Conservation (phyloP, 37 sponge, comb jelly and placozoan genomes). For the Axinella damicornis region DNA sequence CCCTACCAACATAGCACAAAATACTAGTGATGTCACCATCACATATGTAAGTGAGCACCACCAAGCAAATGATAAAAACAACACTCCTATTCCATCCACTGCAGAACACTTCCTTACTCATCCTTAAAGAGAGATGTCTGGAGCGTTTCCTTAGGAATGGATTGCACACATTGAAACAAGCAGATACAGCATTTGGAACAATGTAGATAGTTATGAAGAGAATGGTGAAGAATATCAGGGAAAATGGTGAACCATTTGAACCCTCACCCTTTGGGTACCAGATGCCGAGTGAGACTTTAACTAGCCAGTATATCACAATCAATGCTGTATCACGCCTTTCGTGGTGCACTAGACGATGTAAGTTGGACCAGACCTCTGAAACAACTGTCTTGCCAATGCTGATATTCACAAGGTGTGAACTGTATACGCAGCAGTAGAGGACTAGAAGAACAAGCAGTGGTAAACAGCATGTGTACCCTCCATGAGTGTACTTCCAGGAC, state of each 20-base stretch:
- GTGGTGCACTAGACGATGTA: neutral
- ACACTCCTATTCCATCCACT: constrained; percentile 14
- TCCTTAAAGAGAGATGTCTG: no score
- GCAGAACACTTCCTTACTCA: neutral
- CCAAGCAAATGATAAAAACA: neutral
- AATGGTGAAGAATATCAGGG: constrained; percentile 40
- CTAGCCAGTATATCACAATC: neutral
- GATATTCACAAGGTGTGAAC: neutral
- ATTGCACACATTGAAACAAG: neutral
- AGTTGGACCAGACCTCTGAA: neutral
- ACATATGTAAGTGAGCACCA: constrained; percentile 14
- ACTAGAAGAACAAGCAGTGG: constrained; percentile 5
- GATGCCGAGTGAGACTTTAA: neutral
- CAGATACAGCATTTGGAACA: neutral
- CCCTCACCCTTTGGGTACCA: constrained; percentile 18
- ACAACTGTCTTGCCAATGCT: neutral
- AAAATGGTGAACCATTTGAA: constrained; percentile 55
- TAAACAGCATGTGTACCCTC: constrained; percentile 32
- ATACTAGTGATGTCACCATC: constrained; percentile 45
- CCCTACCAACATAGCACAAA: constrained; percentile 13
- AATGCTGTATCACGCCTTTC: constrained; percentile 12
- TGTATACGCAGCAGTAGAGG: constrained; percentile 10
- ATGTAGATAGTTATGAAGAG: constrained; percentile 18
- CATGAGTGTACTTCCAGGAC: constrained; percentile 27
- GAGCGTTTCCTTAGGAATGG: neutral